phyloP scores from a whole-genome alignment of 2,113 vertebrate species.

The Bos taurus region ARS-UCD2.0 NC_037331.1:97281001-97281500 shows the following conservation, averaged over 20 bases:
- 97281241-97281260: background rate
- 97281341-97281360: background rate
- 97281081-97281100: slow-evolving; percentile 29
- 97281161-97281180: slow-evolving; percentile 7
- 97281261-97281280: background rate
- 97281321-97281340: background rate
- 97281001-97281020: background rate
- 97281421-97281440: background rate
- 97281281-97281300: background rate
- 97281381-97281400: background rate
- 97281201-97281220: background rate
- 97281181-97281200: background rate
- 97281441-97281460: background rate
- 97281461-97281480: background rate
- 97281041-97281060: slow-evolving; percentile 28
- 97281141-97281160: background rate
- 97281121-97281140: slow-evolving; percentile 18
- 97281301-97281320: background rate
- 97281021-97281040: slow-evolving; percentile 46
- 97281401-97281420: background rate
- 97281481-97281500: background rate
- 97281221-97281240: background rate
- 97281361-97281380: background rate
- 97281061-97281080: slow-evolving; percentile 22
- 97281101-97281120: slow-evolving; percentile 46